Evolutionary conservation across 2,113 vertebrate genomes (phyloP).

Genomic region (Mormoops blainvillei): DNA sequence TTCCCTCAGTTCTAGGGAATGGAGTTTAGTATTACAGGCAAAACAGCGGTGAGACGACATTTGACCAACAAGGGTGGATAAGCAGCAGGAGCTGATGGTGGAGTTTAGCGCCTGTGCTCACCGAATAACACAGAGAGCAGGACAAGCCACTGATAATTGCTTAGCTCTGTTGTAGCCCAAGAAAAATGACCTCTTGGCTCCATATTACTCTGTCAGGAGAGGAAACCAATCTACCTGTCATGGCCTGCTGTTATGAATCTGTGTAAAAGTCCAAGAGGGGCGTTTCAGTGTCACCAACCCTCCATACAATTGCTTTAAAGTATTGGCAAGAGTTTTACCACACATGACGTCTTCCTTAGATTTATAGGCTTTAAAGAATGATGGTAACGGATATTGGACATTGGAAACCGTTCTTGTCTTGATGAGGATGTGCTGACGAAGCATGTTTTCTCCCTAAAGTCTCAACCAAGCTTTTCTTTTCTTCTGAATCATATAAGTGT

Average conservation of each 20-base stretch:
- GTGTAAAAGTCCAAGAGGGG: background rate
- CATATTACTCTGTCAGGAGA: conserved; percentile 10
- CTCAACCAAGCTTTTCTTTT: background rate
- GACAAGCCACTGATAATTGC: background rate
- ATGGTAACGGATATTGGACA: conserved; percentile 24
- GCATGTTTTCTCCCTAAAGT: background rate
- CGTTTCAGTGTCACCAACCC: conserved; percentile 22
- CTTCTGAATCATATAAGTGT: background rate
- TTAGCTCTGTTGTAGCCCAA: background rate
- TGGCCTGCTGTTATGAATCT: background rate
- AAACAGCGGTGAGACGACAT: background rate
- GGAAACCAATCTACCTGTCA: conserved; percentile 4
- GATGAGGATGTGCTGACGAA: conserved; percentile 31
- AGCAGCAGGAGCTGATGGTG: background rate
- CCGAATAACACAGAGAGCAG: background rate
- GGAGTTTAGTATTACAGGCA: background rate
- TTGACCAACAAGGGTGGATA: background rate
- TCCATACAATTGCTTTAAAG: conserved; percentile 54
- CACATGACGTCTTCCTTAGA: conserved; percentile 31
- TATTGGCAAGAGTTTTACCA: conserved; percentile 34
- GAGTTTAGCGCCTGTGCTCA: background rate
- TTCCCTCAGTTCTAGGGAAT: background rate
- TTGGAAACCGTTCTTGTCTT: conserved; percentile 2
- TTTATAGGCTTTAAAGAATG: conserved; percentile 37
- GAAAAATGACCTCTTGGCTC: background rate